Base-by-base conservation (phyloP, 2,888 invertebrate genomes). In the Onchidella celtica region DNA sequence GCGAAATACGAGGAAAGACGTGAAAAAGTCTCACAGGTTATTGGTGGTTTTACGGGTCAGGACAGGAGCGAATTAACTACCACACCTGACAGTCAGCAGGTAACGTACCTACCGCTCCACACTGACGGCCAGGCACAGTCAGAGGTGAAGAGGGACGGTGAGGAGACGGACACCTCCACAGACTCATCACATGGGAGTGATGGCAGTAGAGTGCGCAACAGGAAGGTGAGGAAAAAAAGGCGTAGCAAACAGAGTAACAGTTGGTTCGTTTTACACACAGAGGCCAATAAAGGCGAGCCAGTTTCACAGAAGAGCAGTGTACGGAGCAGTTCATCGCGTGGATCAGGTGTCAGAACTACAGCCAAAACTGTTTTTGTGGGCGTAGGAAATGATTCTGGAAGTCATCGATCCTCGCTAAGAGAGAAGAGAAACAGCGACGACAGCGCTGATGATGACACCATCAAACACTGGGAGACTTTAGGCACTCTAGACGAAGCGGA, bases 71-170 rank as follows among this genome's bases (percentile, higher is more conserved):
- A 55, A 61, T n/a, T 17, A 11, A 14, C 14, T 29, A 3, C 6
- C 29, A 57, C 74, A 74, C 74, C 38, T 63, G 74, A 74, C 38
- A 36, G 1, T 61, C 61, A 61, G 59, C 11, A 76, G 14, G 34
- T 32, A 32, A 57, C n/a, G 32, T 29, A 57, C 14, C 57, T 55
- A 27, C n/a, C 2, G 21, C 34, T 2, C n/a, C 29, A 57, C 21
- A 32, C 11, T 14, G n/a, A 57, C 55, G n/a, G n/a, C n/a, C 57
- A 34, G 57, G 55, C 47, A 72, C 57, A 72, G 72, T 57, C n/a
- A 57, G 47, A 29, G 17, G n/a, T 17, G 17, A 47, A 47, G 47
- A 47, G 47, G 17, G 47, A 72, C 72, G 32, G 34, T n/a, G 34
- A 57, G 34, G 2, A n/a, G 3, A 72, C 72, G 72, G 72, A 72